phyloP scores from a whole-genome alignment of 2,113 vertebrate genomes.

The Anoplopoma fimbria region DNA sequence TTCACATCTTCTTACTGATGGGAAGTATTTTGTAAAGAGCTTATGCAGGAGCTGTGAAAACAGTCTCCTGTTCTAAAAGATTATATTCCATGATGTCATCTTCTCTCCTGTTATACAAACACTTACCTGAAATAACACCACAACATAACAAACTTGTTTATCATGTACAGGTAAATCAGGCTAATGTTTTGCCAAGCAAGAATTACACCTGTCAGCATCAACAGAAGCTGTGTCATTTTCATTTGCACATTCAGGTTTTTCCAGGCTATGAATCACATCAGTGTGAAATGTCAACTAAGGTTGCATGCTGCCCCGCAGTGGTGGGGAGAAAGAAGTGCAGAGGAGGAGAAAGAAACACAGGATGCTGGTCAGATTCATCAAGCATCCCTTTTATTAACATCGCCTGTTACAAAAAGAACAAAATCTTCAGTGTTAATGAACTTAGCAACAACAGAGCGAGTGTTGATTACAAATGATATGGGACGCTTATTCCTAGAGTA shows the following conservation, averaged over 20 bases:
- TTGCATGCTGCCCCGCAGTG: conserved; percentile 69
- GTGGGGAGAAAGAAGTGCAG: conserved; percentile 37
- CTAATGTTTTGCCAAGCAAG: neutral
- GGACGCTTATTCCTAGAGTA: conserved; percentile 76
- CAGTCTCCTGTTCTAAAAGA: conserved; percentile 1
- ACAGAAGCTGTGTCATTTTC: conserved; percentile 20
- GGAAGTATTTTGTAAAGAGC: conserved; percentile 10
- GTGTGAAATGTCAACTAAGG: neutral
- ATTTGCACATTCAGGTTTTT: conserved; percentile 4
- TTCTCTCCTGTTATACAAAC: neutral
- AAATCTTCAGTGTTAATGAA: conserved; percentile 86
- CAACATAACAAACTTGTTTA: conserved; percentile 32
- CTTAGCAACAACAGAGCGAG: conserved; percentile 82
- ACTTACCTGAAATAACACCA: conserved; percentile 6
- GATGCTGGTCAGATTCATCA: conserved; percentile 74
- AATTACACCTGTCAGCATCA: neutral
- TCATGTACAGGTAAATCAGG: neutral
- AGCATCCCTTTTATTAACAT: conserved; percentile 88
- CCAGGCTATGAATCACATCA: neutral
- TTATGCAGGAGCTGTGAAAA: conserved; percentile 13
- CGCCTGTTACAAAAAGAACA: conserved; percentile 86
- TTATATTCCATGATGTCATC: conserved; percentile 29
- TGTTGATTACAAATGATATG: conserved; percentile 80
- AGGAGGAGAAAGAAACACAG: conserved; percentile 6
- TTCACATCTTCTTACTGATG: conserved; percentile 6